phyloP scores from a whole-genome alignment of 2,113 vertebrate genomes.

The Alethe castanea region DNA sequence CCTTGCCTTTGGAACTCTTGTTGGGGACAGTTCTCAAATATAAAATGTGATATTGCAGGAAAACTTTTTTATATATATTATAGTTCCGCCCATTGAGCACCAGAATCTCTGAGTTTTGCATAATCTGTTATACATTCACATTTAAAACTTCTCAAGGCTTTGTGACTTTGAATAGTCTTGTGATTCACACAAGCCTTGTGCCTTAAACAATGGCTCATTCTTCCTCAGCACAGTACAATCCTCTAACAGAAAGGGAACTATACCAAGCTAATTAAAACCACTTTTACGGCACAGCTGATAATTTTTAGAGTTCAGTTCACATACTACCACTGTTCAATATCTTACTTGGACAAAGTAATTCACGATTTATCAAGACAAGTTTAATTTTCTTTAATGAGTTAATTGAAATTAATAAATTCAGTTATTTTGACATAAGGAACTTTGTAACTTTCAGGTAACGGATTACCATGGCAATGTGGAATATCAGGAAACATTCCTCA shows the following conservation, averaged over 20 bases:
- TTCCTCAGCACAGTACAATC: neutral
- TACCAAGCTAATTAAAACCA: neutral
- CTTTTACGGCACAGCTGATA: neutral
- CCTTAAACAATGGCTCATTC: neutral
- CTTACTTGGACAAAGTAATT: neutral
- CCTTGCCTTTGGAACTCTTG: neutral
- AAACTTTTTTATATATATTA: neutral
- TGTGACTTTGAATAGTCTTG: neutral
- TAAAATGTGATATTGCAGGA: neutral
- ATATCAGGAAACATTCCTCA: neutral
- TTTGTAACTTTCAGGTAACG: neutral
- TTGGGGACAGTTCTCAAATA: fast-evolving
- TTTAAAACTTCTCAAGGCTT: neutral
- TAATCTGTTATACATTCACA: neutral
- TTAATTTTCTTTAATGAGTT: neutral
- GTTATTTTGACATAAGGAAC: neutral
- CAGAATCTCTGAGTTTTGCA: neutral
- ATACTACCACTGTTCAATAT: neutral
- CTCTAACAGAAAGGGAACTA: neutral
- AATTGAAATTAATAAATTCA: neutral
- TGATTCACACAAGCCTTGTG: neutral
- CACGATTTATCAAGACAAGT: neutral
- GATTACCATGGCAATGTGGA: neutral
- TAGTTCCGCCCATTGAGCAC: neutral
- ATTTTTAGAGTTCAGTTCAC: neutral